phyloP scores from a whole-genome alignment of 2,888 invertebrate species.

The Arenicola marina region DNA sequence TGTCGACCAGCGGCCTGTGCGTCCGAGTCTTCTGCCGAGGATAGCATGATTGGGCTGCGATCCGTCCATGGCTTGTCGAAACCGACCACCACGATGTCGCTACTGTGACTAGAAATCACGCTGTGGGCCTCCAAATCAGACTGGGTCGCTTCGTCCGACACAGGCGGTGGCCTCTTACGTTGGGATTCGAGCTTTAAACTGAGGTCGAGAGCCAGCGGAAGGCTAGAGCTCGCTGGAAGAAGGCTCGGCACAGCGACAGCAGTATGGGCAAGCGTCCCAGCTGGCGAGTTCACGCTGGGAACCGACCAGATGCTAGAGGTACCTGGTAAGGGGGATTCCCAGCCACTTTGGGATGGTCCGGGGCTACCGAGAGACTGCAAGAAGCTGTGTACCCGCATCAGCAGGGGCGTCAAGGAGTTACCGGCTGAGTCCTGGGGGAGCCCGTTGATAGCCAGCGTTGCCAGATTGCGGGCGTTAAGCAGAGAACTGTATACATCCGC shows the following conservation, averaged over 20 bases:
- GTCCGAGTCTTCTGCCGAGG: constrained; percentile 21
- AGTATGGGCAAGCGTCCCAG: too few species aligned
- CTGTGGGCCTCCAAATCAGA: too few species aligned
- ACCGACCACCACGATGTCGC: constrained; percentile 65
- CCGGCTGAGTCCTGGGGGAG: too few species aligned
- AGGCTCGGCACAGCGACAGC: too few species aligned
- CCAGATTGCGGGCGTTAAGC: background rate
- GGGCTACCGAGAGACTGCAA: background rate
- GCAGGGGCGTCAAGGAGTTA: constrained; percentile 15
- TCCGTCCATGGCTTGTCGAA: constrained; percentile 72
- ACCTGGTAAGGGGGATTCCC: constrained; percentile 53
- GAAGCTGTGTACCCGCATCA: constrained; percentile 16
- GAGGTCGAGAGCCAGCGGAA: too few species aligned
- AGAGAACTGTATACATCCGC: background rate
- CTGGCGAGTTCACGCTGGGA: too few species aligned
- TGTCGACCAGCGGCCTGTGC: too few species aligned
- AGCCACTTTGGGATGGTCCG: constrained; percentile 34
- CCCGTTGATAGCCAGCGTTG: background rate
- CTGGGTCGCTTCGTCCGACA: too few species aligned
- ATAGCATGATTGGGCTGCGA: constrained; percentile 66
- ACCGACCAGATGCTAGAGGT: constrained; percentile 40
- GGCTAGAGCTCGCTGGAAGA: too few species aligned
- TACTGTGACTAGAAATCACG: too few species aligned
- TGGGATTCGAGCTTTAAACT: too few species aligned
- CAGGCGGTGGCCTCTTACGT: too few species aligned